Evolutionary conservation across 1,140 invertebrate genomes (phyloP), one percentile per base, ranked within the genome.

Genomic region (Melipona quadrifasciata): DNA sequence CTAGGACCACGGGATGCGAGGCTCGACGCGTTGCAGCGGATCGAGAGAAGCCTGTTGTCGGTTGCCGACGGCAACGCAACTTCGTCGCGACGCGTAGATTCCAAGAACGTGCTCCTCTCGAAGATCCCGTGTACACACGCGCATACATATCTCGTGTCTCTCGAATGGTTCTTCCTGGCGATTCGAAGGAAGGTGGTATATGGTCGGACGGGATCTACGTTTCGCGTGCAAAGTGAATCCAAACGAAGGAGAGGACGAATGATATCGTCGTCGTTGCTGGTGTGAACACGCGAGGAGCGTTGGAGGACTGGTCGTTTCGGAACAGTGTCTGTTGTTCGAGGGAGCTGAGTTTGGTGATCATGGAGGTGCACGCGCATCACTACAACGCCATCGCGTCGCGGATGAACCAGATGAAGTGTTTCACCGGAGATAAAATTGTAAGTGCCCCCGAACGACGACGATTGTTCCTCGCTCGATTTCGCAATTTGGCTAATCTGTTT

Each of bases 401-500:
- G 76, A 95, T 95, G 94, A 93, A 94, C 86, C 93, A 93, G 84
- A 94, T 93, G 92, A 95, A 94, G 84, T 94, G 91, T 95, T 96
- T 93, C 93, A 95, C 89, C 93, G 95, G 82, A 93, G 96, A 93
- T 93, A 95, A 85, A 94, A 94, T 89, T 91, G 95, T 92, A 96
- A 96, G 90, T 53, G 58, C 8, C 39, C 39, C 0, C 24, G 24
- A 14, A 61, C 24, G 11, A 24, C 24, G 24, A 61, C n/a, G 6
- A 61, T 14, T 61, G 5, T 4, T 61, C n/a, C n/a, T n/a, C 14
- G 3, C 0, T 61, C 12, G 39, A 31, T 61, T 61, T 61, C 58
- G 58, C 14, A 11, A 61, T 61, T 61, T n/a, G 12, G 24, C 4
- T 61, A 24, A 61, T n/a, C n/a, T 61, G 24, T 61, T 4, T n/a